Base-by-base conservation (phyloP, 1,140 invertebrate genomes). In the Rhyzopertha dominica region DNA sequence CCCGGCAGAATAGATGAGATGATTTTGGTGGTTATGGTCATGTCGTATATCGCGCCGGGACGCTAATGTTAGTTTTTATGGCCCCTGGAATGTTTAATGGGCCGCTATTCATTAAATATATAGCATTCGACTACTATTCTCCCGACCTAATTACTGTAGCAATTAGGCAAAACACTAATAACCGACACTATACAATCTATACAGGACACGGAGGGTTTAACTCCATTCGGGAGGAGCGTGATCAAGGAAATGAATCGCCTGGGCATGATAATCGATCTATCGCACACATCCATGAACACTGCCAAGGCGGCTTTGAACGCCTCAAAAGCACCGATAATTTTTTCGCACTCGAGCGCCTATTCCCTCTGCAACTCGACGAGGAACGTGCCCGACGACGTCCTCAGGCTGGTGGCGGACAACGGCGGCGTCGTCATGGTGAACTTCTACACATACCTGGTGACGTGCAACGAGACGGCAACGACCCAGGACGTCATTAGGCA, bases 261-360 rank as follows among this genome's bases (percentile, higher is more conserved):
- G 8, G 92, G 92, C n/a, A 95, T 95, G 91, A 78, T 96, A 41
- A 86, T 95, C 10, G 92, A 95, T 66, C 74, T 95, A 20, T 92
- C 90, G 2, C 89, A 95, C 66, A 87, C 90, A 1, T 90, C 89
- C 0, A 79, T 88, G 46, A 78, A 80, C 53, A 94, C 91, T 4
- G 92, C 92, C 71, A 74, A 79, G 25, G 90, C 90, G 60, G 86
- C 87, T 2, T 67, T 95, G n/a, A 77, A 82, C 42, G 78, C 83
- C 8, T 84, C 87, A 2, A 77, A 82, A 48, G 90, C 91, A 0
- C 92, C 92, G 1, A 88, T 95, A 36, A 90, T 96, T 50, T 96
- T 91, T 69, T 93, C 89, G 17, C 91, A 95, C 68, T 93, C 89
- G 12, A 86, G 85, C 1, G 90, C 89, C 1, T 84, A 83, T 44